Base-by-base conservation (phyloP, 1,140 invertebrate species). In the Octopus sinensis region DNA sequence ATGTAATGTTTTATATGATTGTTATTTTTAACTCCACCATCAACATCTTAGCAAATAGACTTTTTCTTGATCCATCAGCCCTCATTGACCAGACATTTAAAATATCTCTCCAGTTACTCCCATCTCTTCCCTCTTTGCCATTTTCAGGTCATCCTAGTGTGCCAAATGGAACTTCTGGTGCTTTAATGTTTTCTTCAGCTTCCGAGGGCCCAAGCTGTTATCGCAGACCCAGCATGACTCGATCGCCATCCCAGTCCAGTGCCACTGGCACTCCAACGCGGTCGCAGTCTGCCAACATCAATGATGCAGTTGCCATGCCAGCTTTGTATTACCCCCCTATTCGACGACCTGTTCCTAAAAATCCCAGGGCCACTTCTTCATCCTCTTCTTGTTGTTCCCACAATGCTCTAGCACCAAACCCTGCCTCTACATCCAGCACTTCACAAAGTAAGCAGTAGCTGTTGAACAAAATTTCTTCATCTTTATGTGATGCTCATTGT, bases 301-400 rank as follows among this genome's bases (percentile, higher is more conserved):
- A 75, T 80, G 79, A 43, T 73, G 68, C 73, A 77, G 68, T n/a
- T 54, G 80, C 54, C 23, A 56, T 54, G 30, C 79, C 77, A 30
- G 76, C 84, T 56, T 83, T 82, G 52, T 82, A 83, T 54, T 79
- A 82, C 0, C 86, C 86, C n/a, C 82, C 83, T 73, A 78, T 83
- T 51, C 82, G 84, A 43, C 82, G 81, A 68, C 54, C 80, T n/a
- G 80, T 78, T 9, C 75, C 80, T 71, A 78, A 54, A 30, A 7
- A 79, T 13, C 54, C 80, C 83, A 43, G 62, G 56, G 5, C 80
- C 82, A 4, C 81, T 81, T 56, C 80, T 82, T 17, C 76, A 79
- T 23, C 80, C 80, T 51, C 68, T 73, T 73, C 68, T 23, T 73
- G 17, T 23, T 73, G 17, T 73, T 73, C 68, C 30, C 68, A 73